These are phyloP conservation scores for Chlorops oryzae DNA, from an alignment of 1,140 invertebrate species.

Conservation along the genomic window DNA sequence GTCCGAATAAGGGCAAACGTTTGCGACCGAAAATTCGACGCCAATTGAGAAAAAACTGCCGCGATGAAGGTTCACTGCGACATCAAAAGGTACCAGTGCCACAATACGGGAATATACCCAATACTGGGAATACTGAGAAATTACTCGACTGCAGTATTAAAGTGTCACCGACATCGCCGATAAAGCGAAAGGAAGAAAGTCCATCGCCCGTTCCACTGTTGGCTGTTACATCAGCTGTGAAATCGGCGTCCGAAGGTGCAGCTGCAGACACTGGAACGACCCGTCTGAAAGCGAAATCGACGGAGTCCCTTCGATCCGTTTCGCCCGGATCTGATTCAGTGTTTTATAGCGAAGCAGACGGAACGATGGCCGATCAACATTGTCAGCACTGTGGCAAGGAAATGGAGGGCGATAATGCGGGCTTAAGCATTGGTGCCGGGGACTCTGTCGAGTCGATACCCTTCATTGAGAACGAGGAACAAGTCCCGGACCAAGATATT, in stretches of 20 bases:
- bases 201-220: too few relatives aligned
- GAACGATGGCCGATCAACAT: conserved; percentile 50
- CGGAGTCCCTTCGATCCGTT: conserved; percentile 74
- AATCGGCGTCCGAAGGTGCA: conserved; percentile 49
- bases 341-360: conserved; percentile 75
- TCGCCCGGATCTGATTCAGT: conserved; percentile 83
- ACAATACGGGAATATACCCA: conserved; percentile 11
- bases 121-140: conserved; percentile 30
- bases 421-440: conserved; percentile 50
- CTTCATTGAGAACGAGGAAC: conserved; percentile 25
- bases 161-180: conserved; percentile 22
- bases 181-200: conserved; percentile 11
- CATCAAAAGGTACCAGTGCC: conserved; percentile 13
- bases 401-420: conserved; percentile 49
- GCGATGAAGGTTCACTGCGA: conserved; percentile 27
- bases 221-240: conserved; percentile 22
- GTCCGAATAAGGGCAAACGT: conserved; percentile 43
- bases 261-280: too few relatives aligned
- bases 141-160: conserved; percentile 33
- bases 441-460: conserved; percentile 45
- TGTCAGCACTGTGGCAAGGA: conserved; percentile 77
- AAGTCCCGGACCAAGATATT: conserved; percentile 62
- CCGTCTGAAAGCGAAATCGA: conserved; percentile 72
- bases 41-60: conserved; percentile 34
- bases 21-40: conserved; percentile 45